phyloP scores from a whole-genome alignment of 2,888 invertebrate species.

The Blastobasis adustella region DNA sequence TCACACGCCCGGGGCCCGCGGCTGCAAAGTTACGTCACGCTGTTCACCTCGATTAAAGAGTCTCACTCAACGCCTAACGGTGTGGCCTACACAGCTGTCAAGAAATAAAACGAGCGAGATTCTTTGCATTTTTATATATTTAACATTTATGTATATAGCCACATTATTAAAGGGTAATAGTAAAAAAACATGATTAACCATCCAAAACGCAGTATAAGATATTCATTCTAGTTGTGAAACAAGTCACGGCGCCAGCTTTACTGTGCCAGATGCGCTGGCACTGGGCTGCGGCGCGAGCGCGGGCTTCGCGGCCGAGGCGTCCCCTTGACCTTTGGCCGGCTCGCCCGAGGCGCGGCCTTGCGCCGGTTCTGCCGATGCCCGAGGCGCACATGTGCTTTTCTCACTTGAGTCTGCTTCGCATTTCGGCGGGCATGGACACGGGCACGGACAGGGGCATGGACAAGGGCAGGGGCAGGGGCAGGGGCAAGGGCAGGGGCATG shows the following conservation, averaged over 20 bases:
- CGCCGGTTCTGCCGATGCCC: too few relatives aligned
- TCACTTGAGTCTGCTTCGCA: slow-evolving; percentile 3
- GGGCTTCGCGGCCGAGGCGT: too few relatives aligned
- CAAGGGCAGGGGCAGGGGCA: slow-evolving; percentile 23
- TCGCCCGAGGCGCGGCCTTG: too few relatives aligned
- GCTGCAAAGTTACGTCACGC: slow-evolving; percentile 57
- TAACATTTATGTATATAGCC: too few relatives aligned
- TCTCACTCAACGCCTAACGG: too few relatives aligned
- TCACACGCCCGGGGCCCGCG: slow-evolving; percentile 25
- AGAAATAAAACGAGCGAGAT: slow-evolving; percentile 1
- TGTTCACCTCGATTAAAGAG: slow-evolving; percentile 44
- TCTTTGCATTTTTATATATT: too few relatives aligned
- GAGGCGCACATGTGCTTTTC: slow-evolving; percentile 20
- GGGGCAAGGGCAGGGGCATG: slow-evolving; percentile 15
- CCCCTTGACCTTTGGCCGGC: too few relatives aligned
- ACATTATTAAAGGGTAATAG: too few relatives aligned
- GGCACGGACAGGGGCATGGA: slow-evolving; percentile 18
- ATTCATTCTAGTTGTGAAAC: too few relatives aligned
- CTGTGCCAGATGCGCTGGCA: not conserved
- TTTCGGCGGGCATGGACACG: slow-evolving; percentile 16
- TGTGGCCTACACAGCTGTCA: too few relatives aligned
- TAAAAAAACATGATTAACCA: too few relatives aligned
- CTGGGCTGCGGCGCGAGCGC: too few relatives aligned
- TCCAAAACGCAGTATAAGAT: not conserved
- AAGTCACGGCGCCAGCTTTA: not conserved